These are phyloP conservation scores for Pampusana beccarii DNA, from an alignment of 2,113 vertebrate genomes.

Conservation along the genomic window DNA sequence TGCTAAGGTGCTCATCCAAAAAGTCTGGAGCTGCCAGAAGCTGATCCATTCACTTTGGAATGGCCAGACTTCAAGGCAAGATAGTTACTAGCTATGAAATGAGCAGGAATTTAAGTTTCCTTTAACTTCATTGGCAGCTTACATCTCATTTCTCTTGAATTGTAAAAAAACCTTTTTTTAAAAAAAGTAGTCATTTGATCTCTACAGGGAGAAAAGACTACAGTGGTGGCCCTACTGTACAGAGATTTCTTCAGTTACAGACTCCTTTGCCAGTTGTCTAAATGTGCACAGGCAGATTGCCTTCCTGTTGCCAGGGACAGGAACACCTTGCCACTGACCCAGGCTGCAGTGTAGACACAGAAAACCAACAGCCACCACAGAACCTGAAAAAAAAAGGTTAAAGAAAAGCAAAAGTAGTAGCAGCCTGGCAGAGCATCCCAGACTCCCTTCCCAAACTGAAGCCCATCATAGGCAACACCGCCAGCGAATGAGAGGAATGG, in stretches of 20 bases:
- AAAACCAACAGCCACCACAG: too few relatives aligned
- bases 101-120: not conserved
- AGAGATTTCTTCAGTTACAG: not conserved
- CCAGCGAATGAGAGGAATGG: accelerated
- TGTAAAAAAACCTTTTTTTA: not conserved
- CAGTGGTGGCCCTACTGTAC: not conserved
- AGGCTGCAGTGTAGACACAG: not conserved
- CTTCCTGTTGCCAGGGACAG: not conserved
- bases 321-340: accelerated
- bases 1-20: not conserved
- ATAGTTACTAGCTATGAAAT: accelerated
- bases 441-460: not conserved
- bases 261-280: not conserved
- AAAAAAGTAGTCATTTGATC: not conserved
- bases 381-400: accelerated
- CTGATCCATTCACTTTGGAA: not conserved
- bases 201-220: not conserved
- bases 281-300: not conserved
- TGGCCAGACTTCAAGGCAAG: not conserved
- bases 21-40: not conserved
- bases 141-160: not conserved
- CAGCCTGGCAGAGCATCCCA: not conserved
- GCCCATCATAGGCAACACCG: accelerated
- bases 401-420: not conserved
- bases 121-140: not conserved